These are phyloP conservation scores for Diorhabda carinulata DNA, from an alignment of 1,140 invertebrate species.

Conservation along the genomic window DNA sequence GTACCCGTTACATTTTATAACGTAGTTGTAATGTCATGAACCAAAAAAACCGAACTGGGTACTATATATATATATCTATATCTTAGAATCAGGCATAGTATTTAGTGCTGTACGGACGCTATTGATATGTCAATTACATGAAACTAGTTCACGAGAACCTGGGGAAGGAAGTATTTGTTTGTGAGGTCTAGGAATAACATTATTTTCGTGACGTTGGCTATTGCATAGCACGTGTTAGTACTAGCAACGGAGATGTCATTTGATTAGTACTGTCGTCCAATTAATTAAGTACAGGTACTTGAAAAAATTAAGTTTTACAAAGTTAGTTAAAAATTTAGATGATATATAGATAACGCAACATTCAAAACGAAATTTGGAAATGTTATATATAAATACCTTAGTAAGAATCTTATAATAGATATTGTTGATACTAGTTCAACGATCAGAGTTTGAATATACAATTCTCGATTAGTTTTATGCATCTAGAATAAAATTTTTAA, in stretches of 20 bases:
- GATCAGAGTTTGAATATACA: too few species aligned
- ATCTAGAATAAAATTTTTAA: too few species aligned
- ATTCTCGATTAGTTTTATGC: too few species aligned
- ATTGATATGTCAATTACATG: constrained; percentile 16
- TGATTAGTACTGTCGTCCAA: too few species aligned
- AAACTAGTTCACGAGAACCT: constrained; percentile 1
- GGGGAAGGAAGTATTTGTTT: constrained; percentile 2
- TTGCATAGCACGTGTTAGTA: background rate
- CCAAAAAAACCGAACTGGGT: background rate
- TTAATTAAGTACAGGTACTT: too few species aligned
- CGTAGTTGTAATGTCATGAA: background rate
- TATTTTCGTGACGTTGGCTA: background rate
- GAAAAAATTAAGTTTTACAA: too few species aligned
- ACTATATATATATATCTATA: background rate
- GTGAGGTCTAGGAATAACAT: background rate
- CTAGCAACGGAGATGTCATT: background rate
- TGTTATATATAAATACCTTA: too few species aligned
- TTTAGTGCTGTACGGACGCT: constrained; percentile 6
- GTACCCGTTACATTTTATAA: constrained; percentile 1
- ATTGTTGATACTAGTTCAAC: too few species aligned
- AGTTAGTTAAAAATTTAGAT: too few species aligned
- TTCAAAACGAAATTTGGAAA: too few species aligned
- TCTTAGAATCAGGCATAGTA: background rate
- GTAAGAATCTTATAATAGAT: too few species aligned
- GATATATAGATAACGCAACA: too few species aligned